These are phyloP conservation scores for Babyrousa celebensis DNA, from an alignment of 2,797 vertebrate species.

Conservation along the genomic window DNA sequence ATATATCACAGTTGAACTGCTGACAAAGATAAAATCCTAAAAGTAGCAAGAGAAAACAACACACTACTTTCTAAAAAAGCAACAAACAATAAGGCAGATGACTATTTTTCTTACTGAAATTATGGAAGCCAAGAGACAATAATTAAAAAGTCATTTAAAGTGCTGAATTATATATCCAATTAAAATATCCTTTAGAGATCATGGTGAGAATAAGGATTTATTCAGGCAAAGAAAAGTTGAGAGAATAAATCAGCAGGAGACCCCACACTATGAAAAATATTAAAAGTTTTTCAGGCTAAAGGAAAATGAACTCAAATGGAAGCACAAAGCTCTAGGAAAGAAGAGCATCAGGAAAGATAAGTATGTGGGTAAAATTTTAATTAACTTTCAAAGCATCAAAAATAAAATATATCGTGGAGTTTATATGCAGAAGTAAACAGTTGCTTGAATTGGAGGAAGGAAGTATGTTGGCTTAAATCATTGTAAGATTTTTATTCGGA, in stretches of 20 bases:
- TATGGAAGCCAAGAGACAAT: neutral
- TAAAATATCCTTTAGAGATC: slow-evolving; percentile 38
- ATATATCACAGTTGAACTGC: neutral
- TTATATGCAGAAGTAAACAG: neutral
- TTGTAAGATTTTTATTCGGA: slow-evolving; percentile 7
- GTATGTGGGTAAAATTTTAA: neutral
- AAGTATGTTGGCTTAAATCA: neutral
- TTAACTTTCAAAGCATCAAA: neutral
- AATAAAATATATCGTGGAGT: neutral
- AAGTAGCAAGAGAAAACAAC: neutral
- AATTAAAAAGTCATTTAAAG: neutral
- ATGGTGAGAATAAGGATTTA: slow-evolving; percentile 18
- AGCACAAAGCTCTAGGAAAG: neutral
- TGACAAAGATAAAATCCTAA: slow-evolving; percentile 48
- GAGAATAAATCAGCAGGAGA: neutral
- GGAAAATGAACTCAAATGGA: neutral
- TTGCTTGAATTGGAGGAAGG: neutral
- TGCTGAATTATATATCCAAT: neutral
- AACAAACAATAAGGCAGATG: neutral
- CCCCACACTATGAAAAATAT: neutral
- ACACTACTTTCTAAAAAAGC: neutral
- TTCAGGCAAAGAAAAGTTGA: slow-evolving; percentile 4
- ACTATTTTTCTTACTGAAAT: neutral
- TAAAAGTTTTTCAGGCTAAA: neutral
- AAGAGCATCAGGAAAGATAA: neutral